Conservation (phyloP, 2,113 vertebrate genomes). For the Chaetorhynchus papuensis region DNA sequence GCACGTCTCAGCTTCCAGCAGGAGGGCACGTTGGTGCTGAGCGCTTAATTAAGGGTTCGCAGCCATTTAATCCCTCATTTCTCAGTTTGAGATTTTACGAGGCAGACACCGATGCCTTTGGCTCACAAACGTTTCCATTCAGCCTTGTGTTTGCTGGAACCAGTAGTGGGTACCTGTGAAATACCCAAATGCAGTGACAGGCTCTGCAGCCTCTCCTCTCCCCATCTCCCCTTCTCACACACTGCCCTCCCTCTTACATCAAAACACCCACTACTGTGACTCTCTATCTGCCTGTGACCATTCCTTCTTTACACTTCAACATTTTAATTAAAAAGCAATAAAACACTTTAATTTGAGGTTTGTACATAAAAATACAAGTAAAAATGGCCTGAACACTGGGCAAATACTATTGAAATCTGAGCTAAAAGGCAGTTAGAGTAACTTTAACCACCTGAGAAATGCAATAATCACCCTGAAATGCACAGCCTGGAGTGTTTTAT, state of each 20-base stretch:
- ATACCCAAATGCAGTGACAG: background rate
- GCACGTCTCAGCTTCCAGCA: rapidly evolving
- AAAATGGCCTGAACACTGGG: slow-evolving; percentile 53
- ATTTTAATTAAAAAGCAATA: slow-evolving; percentile 73
- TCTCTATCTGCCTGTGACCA: slow-evolving; percentile 30
- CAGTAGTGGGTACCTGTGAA: background rate
- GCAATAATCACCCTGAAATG: slow-evolving; percentile 69
- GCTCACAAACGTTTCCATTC: slow-evolving; percentile 5
- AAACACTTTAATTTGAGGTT: slow-evolving; percentile 65
- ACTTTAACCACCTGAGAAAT: slow-evolving; percentile 70
- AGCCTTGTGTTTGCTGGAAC: background rate
- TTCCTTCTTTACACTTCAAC: slow-evolving; percentile 45
- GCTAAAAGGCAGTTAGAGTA: slow-evolving; percentile 70
- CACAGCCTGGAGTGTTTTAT: slow-evolving; percentile 65
- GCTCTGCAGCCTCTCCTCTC: background rate
- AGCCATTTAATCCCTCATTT: background rate
- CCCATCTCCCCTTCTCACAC: background rate
- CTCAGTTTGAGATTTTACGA: background rate
- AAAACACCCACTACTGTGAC: background rate
- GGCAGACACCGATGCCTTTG: background rate
- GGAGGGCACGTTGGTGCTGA: background rate
- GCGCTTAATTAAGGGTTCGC: background rate
- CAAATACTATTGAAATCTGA: slow-evolving; percentile 65
- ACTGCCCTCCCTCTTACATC: background rate
- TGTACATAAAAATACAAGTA: slow-evolving; percentile 65